Evolutionary conservation across 2,113 vertebrate genomes (phyloP).

Genomic region (Dermatemys mawii): DNA sequence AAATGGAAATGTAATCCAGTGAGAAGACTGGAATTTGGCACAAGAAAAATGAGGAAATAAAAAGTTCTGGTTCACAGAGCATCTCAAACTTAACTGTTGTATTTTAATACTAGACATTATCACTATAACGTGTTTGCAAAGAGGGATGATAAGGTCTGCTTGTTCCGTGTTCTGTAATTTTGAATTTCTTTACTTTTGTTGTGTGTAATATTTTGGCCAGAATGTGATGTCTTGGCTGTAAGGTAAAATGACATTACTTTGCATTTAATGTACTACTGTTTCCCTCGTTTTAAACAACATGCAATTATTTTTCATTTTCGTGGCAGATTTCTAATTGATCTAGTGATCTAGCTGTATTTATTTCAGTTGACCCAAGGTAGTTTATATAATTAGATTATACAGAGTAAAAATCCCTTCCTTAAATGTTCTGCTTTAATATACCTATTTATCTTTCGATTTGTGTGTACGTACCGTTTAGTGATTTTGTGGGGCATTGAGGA

Average conservation of each 20-base stretch:
- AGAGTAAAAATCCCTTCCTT: not conserved
- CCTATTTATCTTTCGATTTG: not conserved
- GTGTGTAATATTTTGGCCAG: not conserved
- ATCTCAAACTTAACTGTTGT: not conserved
- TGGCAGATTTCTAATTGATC: not conserved
- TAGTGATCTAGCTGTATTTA: not conserved
- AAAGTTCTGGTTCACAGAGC: not conserved
- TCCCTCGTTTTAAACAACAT: not conserved
- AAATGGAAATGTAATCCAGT: not conserved
- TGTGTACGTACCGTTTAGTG: not conserved
- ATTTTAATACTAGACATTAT: not conserved
- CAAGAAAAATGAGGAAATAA: not conserved
- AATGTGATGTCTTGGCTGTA: not conserved
- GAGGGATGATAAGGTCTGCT: not conserved
- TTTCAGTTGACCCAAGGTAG: not conserved
- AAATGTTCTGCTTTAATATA: not conserved
- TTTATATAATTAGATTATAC: not conserved
- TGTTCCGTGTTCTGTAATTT: not conserved
- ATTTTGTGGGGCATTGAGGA: not conserved
- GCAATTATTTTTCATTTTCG: not conserved
- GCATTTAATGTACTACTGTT: not conserved
- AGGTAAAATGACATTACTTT: not conserved
- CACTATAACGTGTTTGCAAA: not conserved
- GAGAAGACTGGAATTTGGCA: not conserved
- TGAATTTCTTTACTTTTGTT: not conserved